These are phyloP conservation scores for Electrona antarctica DNA, from an alignment of 2,113 vertebrate genomes.

Conservation along the genomic window DNA sequence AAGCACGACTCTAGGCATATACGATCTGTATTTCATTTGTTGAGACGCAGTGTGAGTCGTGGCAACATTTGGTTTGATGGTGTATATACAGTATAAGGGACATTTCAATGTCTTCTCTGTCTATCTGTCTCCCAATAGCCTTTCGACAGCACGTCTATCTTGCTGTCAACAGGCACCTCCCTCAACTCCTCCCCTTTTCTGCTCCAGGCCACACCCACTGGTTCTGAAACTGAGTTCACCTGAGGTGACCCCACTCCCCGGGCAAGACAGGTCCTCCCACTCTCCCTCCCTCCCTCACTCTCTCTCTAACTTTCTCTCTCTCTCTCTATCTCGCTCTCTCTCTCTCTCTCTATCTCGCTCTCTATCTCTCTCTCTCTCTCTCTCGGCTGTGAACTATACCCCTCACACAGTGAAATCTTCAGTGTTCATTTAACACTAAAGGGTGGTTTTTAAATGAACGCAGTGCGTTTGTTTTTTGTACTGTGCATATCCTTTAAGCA, in stretches of 20 bases:
- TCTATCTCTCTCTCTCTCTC: not conserved
- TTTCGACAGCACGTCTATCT: slow-evolving; percentile 4
- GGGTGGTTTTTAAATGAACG: too few species aligned
- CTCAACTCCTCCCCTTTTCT: slow-evolving; percentile 40
- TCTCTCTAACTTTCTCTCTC: slow-evolving; percentile 20
- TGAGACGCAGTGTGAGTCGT: too few species aligned
- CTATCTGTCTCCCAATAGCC: slow-evolving; percentile 11
- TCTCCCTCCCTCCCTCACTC: slow-evolving; percentile 31
- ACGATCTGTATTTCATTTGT: too few species aligned
- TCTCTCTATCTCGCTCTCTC: not conserved
- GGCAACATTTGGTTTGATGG: too few species aligned
- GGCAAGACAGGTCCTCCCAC: slow-evolving; percentile 52
- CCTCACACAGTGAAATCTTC: slow-evolving; percentile 11
- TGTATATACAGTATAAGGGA: too few species aligned
- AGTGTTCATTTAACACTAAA: too few species aligned
- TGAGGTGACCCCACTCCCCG: slow-evolving; percentile 65
- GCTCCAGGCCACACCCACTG: slow-evolving; percentile 52
- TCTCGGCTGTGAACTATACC: slow-evolving; percentile 54
- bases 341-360: not conserved
- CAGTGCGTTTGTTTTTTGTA: too few species aligned
- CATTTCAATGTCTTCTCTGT: too few species aligned
- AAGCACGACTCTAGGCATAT: too few species aligned
- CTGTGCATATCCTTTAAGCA: slow-evolving; percentile 52
- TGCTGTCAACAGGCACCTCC: slow-evolving; percentile 45
- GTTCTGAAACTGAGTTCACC: slow-evolving; percentile 67